Evolutionary conservation across 2,113 vertebrate genomes (phyloP), one percentile per base, ranked within the genome.

Genomic region (Speoplatyrhinus poulsoni): DNA sequence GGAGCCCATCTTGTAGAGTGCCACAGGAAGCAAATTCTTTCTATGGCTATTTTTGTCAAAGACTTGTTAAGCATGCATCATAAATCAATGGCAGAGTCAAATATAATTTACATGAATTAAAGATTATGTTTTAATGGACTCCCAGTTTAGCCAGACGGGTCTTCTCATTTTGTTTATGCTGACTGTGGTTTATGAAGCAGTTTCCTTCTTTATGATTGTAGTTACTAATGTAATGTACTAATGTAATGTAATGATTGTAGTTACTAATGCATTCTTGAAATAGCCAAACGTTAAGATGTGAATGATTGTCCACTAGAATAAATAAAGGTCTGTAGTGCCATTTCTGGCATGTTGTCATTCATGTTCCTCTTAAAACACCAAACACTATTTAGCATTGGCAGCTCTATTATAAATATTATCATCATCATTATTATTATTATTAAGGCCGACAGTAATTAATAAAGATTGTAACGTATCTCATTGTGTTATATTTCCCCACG

Each of bases 71-170:
- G 46, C 47, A 47, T 17, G 2, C 19, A 13, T 63, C 47, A 63
- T 63, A 7, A 26, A 63, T 63, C 61, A 63, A 50, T 32, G 48
- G 12, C 61, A 33, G 50, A 50, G 61, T 63, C 61, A 50, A 50
- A 63, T 49, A 33, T 50, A 16, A 52, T 52, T 63, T 63, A 50
- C 61, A 50, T 63, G 26, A 32, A 50, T 63, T 49, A 50, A 47
- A 32, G 17, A 13, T 17, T 2, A 12, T 19, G 12, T 17, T 49
- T 49, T 15, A 26, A 19, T 16, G 46, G 46, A 46, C 16, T 62
- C 8, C n/a, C 1, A 26, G 61, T 16, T 13, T 26, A 19, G 57
- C 12, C n/a, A 47, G 9, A 17, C 60, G 10, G 19, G 16, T 41
- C 58, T 13, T 8, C 32, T 13, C 33, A 33, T 15, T n/a, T 54